Conservation (phyloP, 2,888 invertebrate species). For the Synanthedon tipuliformis region DNA sequence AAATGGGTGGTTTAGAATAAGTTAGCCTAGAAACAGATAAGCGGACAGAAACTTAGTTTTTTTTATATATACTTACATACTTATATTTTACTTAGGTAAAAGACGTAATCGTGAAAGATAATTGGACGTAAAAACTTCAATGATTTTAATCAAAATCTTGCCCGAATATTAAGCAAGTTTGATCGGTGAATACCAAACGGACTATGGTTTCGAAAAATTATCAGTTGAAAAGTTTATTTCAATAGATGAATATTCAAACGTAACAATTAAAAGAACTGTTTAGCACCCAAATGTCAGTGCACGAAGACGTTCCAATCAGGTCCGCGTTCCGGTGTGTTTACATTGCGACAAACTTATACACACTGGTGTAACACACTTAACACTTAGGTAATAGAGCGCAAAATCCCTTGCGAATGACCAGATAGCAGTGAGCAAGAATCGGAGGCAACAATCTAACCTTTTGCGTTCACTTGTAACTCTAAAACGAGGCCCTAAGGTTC, state of each 20-base stretch:
- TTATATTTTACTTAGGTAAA: too few relatives aligned
- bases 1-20: too few relatives aligned
- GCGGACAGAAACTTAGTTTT: too few relatives aligned
- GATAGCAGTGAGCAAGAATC: slow-evolving; percentile 29
- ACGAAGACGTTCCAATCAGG: slow-evolving; percentile 29
- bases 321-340: slow-evolving; percentile 43
- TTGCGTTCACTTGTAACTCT: slow-evolving; percentile 21
- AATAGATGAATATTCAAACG: slow-evolving; percentile 2
- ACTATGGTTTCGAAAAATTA: too few relatives aligned
- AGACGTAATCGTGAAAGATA: too few relatives aligned
- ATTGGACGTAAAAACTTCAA: too few relatives aligned
- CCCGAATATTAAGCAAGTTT: too few relatives aligned
- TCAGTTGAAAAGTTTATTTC: slow-evolving; percentile 7
- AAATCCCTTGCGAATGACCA: slow-evolving; percentile 18
- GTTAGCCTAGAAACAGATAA: too few relatives aligned
- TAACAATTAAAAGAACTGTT: slow-evolving; percentile 26
- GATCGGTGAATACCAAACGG: too few relatives aligned
- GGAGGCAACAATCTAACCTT: slow-evolving; percentile 21
- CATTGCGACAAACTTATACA: slow-evolving; percentile 14
- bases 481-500: slow-evolving; percentile 29
- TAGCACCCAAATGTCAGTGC: slow-evolving; percentile 52
- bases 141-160: too few relatives aligned
- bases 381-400: slow-evolving; percentile 25
- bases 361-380: slow-evolving; percentile 17
- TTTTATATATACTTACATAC: too few relatives aligned